phyloP scores from a whole-genome alignment of 2,113 vertebrate genomes.

The Cryptoleucopteryx plumbea region DNA sequence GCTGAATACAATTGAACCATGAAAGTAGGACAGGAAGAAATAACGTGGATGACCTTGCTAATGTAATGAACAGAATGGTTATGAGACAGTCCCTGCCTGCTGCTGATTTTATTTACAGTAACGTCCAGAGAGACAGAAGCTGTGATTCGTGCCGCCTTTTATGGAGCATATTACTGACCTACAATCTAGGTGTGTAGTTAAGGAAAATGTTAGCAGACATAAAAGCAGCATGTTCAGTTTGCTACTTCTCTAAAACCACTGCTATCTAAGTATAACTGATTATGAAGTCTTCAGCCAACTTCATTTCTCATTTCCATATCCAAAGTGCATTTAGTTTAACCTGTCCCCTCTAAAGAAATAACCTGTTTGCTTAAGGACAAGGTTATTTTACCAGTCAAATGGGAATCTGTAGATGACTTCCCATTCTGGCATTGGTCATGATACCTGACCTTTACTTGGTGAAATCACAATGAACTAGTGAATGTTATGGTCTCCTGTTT shows the following conservation, averaged over 20 bases:
- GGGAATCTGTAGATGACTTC: background rate
- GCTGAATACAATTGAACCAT: background rate
- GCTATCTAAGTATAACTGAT: background rate
- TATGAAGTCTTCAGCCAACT: background rate
- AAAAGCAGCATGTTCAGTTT: background rate
- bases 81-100: background rate
- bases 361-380: background rate
- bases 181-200: background rate
- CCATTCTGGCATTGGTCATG: background rate
- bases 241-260: background rate
- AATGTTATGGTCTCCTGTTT: background rate
- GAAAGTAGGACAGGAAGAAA: background rate
- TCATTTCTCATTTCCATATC: background rate
- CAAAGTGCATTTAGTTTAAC: background rate
- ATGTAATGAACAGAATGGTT: background rate
- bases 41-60: background rate
- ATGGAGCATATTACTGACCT: background rate
- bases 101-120: background rate
- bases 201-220: background rate
- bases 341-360: background rate
- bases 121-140: background rate
- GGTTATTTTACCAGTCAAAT: background rate
- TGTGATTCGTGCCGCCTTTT: background rate
- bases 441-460: background rate
- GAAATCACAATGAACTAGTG: background rate